Conservation (phyloP, 2,888 invertebrate species). For the Drosophila setosimentum region DNA sequence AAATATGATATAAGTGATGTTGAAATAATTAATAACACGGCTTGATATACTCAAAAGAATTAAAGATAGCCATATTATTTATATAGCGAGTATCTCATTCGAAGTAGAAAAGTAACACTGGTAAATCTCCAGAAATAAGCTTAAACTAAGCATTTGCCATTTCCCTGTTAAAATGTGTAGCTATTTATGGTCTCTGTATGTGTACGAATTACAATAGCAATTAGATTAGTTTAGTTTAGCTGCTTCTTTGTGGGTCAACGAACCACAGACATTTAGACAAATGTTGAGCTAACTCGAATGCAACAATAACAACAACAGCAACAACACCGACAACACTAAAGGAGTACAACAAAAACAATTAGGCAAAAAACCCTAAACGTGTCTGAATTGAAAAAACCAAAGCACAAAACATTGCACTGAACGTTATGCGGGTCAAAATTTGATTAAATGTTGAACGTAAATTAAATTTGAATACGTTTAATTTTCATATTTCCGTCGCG, state of each 20-base stretch:
- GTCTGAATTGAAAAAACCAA: slow-evolving; percentile 59
- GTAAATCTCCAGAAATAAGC: neutral
- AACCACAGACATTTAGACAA: slow-evolving; percentile 37
- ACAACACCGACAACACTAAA: slow-evolving; percentile 7
- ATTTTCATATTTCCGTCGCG: slow-evolving; percentile 74
- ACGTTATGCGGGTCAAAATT: slow-evolving; percentile 66
- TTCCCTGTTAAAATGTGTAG: neutral
- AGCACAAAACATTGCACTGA: slow-evolving; percentile 54
- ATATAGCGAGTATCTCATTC: neutral
- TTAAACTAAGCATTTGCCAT: neutral
- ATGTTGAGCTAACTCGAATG: slow-evolving; percentile 38
- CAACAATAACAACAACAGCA: slow-evolving; percentile 20
- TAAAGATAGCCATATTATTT: neutral
- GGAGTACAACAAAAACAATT: slow-evolving; percentile 10
- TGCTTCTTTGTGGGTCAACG: slow-evolving; percentile 58
- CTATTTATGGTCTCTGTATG: slow-evolving; percentile 1
- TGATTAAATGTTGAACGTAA: slow-evolving; percentile 74
- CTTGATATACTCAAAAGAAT: neutral
- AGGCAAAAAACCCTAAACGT: slow-evolving; percentile 52
- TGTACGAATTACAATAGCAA: slow-evolving; percentile 41
- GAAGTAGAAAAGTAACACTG: neutral
- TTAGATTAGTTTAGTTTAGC: slow-evolving; percentile 5
- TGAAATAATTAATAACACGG: neutral
- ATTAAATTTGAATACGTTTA: slow-evolving; percentile 79
- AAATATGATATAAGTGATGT: neutral